Evolutionary conservation across 2,888 invertebrate species (phyloP), one percentile per base, ranked within the genome.

Genomic region (Lysandra coridon): DNA sequence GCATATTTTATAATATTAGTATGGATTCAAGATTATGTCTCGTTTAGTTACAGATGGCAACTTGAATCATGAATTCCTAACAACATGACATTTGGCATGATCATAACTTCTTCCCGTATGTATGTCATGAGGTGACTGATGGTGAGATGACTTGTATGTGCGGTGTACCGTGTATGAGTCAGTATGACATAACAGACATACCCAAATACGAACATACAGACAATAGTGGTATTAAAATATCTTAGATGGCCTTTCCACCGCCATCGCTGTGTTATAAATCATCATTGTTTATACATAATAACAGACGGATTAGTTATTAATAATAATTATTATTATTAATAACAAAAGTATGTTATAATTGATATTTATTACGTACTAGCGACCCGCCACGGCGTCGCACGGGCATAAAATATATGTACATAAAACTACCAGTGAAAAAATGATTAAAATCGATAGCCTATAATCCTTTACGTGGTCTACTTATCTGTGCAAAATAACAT

Each of bases 141-240:
- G n/a, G n/a, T n/a, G n/a, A n/a, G 37, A 69, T 69, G 69, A 69
- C 69, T 69, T 37, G 69, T 69, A 69, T 69, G 69, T 10, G 2
- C 44, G 7, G 44, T 44, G 69, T 10, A 0, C 44, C 2, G 44
- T 44, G 44, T 49, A 49, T 49, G 49, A 64, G 12, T 64, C 64
- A 64, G 64, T 69, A 69, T 69, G 69, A 69, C 33, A 69, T 69
- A 69, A 69, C 64, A 69, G 69, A 69, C 69, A 33, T 69, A 33
- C 14, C 69, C 69, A 69, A 69, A 69, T 69, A 69, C 69, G 69
- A 69, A 69, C 64, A 33, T 69, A 69, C 64, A 33, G 30, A 69
- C 69, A 37, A 69, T 69, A 14, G 69, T 69, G 69, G 37, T 69
- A 69, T 69, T 69, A 69, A 69, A 69, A 69, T 69, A 69, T 69